Base-by-base conservation (phyloP, 1,140 invertebrate species). In the fruit fly (Drosophila melanogaster) region DNA sequence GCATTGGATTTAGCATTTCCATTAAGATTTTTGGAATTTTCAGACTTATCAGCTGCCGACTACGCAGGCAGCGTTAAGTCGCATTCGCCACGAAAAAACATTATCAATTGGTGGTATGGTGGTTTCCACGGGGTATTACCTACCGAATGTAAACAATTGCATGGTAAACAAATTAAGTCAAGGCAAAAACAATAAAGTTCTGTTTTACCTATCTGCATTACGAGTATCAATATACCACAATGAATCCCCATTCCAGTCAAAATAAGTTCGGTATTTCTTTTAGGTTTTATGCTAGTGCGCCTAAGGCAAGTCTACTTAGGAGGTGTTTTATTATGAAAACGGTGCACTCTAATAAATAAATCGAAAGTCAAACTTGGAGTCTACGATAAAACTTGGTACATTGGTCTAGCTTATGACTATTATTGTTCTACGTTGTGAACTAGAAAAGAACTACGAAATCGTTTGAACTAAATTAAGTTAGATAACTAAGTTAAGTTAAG, bases 301-400 rank as follows among this genome's bases (percentile, higher is more conserved):
- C 84, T 87, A 87, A 83, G 84, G 84, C 84, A 87, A 38, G 33
- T 62, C 84, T 89, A 87, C 84, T 49, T 59, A 89, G 67, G 71
- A 74, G 26, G 84, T 87, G 85, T 61, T 65, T 81, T 83, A 74
- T 73, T 79, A 54, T 17, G 41, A 65, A 79, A 69, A 24, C 60
- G 60, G 70, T 47, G 58, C 71, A 37, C 49, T 38, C 57, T 44
- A 58, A 50, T 22, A 46, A 71, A 62, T 26, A n/a, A 60, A 51
- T 69, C 49, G 65, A 57, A 49, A 59, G 72, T 41, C n/a, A 41
- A 58, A 64, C 58, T 46, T 33, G 41, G 38, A 57, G 30, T 46
- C 67, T 78, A 77, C 54, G 47, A 59, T 35, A 24, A 77, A 50
- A 57, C 59, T 50, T 33, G 37, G 7, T 67, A 65, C 59, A 65